Evolutionary conservation across 2,113 vertebrate species (phyloP), one percentile per base, ranked within the genome.

Genomic region (Dasypus novemcinctus): DNA sequence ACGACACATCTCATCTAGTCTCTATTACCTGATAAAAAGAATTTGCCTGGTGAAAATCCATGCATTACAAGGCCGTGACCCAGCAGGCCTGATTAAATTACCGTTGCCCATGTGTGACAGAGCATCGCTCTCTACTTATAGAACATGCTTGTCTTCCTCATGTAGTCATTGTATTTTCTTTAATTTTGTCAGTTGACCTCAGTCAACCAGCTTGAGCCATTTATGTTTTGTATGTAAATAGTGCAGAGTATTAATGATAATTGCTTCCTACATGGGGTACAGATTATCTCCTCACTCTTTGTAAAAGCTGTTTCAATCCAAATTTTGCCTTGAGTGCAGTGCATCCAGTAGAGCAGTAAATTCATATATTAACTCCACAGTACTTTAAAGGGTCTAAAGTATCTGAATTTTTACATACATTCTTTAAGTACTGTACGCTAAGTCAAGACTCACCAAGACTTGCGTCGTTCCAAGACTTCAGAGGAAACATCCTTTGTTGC

Each of bases 121-220:
- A 54, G 6, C n/a, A 13, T 21, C 1, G 20, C 7, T 57, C 3
- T 84, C 18, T 54, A 4, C n/a, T 4, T 18, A 2, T 36, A 1
- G 15, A 20, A 13, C 4, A 5, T 0, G 15, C 49, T 9, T 46
- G 18, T 52, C 18, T 6, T 49, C 20, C 31, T 68, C 4, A 4
- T 31, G 7, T 14, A 10, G 31, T 87, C 18, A 17, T 29, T n/a
- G 76, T 46, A 21, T 36, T 54, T 92, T 38, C 15, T 29, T 2
- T 43, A 7, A 11, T 18, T 38, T n/a, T 54, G 38, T 33, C 14
- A 5, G 46, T 27, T 33, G 20, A 21, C 41, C 54, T 69, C 15
- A 18, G 20, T 85, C 54, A 17, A 25, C 54, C 36, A 31, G 64
- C 38, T 15, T 36, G 49, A 82, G 14, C 36, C 14, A 2, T 68